Evolutionary conservation across 2,113 vertebrate genomes (phyloP).

Genomic region (Lepus timidus): DNA sequence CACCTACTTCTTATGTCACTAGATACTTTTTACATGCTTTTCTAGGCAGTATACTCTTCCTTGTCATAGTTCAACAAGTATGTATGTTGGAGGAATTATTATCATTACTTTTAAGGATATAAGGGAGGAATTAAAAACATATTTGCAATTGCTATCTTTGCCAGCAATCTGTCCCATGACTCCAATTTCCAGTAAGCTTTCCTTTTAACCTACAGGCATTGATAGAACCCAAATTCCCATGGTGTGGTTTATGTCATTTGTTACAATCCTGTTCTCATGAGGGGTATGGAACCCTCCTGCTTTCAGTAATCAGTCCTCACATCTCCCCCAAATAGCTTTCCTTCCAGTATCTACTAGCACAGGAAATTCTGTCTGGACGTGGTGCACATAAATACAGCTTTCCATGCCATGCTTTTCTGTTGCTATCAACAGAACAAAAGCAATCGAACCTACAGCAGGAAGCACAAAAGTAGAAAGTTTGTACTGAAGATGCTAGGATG

Average conservation of each 20-base stretch:
- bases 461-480: background rate
- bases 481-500: background rate
- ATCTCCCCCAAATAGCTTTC: background rate
- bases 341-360: background rate
- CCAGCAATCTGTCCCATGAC: background rate
- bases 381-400: background rate
- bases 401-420: background rate
- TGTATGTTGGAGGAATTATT: too few species aligned
- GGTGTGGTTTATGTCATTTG: background rate
- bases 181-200: background rate
- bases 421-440: background rate
- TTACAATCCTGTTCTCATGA: background rate
- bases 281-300: background rate
- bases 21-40: background rate
- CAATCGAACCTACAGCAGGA: background rate
- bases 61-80: background rate
- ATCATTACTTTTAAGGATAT: too few species aligned
- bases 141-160: background rate
- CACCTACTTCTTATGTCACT: background rate
- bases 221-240: background rate
- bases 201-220: background rate
- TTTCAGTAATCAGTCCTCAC: background rate
- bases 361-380: background rate
- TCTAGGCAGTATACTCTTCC: background rate
- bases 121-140: background rate